These are phyloP conservation scores for Nerophis ophidion DNA, from an alignment of 2,113 vertebrate species.

Conservation along the genomic window DNA sequence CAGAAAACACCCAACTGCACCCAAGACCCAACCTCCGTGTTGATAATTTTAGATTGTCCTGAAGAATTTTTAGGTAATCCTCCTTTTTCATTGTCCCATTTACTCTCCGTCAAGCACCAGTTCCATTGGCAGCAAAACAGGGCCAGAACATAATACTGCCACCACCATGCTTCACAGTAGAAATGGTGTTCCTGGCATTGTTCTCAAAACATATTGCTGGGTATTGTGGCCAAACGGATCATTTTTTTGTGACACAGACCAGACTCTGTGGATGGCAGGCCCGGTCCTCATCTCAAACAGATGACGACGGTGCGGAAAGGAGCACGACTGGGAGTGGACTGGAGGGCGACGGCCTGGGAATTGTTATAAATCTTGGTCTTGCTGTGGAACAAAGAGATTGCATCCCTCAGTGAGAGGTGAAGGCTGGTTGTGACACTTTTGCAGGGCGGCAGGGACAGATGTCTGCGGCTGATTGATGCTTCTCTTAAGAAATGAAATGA, in stretches of 20 bases:
- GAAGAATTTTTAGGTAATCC: too few relatives aligned
- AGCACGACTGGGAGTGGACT: conserved; percentile 32
- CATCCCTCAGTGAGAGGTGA: conserved; percentile 34
- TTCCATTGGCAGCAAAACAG: too few relatives aligned
- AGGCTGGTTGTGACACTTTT: conserved; percentile 41
- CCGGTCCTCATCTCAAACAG: conserved; percentile 36
- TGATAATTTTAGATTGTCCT: too few relatives aligned
- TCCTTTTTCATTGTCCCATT: too few relatives aligned
- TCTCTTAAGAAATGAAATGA: conserved; percentile 41
- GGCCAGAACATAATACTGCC: too few relatives aligned
- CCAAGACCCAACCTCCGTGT: too few relatives aligned
- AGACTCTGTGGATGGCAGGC: conserved; percentile 30
- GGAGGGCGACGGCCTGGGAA: conserved; percentile 30
- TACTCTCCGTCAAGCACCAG: too few relatives aligned
- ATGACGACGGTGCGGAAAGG: conserved; percentile 31
- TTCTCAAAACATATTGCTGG: too few relatives aligned
- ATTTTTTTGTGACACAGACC: conserved; percentile 9
- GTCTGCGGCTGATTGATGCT: conserved; percentile 46
- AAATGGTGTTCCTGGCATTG: too few relatives aligned
- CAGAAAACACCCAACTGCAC: too few relatives aligned
- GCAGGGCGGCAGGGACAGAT: conserved; percentile 26
- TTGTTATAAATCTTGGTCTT: conserved; percentile 55
- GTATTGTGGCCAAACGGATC: too few relatives aligned
- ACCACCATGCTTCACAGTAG: too few relatives aligned
- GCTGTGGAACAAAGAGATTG: conserved; percentile 47